A percentile compares a stretch with the other conserved stretches of the same genome.
Conservation (phyloP, 2,888 invertebrate genomes). For the Eulithis testata region DNA sequence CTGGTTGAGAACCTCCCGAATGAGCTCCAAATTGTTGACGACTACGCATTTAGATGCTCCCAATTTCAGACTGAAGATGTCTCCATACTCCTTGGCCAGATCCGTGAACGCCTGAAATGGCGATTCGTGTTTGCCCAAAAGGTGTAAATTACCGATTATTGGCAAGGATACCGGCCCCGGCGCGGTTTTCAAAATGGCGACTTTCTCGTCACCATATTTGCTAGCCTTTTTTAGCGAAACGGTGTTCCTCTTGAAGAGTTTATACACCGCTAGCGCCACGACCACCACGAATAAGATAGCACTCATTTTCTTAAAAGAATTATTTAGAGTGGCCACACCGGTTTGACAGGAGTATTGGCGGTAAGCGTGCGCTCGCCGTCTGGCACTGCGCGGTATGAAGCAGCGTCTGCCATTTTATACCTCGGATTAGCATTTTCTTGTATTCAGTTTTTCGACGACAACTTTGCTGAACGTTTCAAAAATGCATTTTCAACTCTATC, state of each 20-base stretch:
- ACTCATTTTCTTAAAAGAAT: conserved; percentile 75
- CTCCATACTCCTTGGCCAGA: conserved; percentile 88
- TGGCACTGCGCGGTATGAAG: conserved; percentile 48
- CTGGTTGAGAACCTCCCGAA: conserved; percentile 90
- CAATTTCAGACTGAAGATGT: conserved; percentile 88
- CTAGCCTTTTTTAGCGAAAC: conserved; percentile 52
- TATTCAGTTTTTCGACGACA: conserved; percentile 24
- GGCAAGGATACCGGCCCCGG: conserved; percentile 88
- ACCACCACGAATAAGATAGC: conserved; percentile 63
- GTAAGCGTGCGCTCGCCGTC: conserved; percentile 57
- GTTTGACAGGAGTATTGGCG: conserved; percentile 58
- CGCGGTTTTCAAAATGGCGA: conserved; percentile 67
- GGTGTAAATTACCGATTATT: conserved; percentile 88
- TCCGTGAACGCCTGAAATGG: conserved; percentile 90
- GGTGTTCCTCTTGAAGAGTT: conserved; percentile 59
- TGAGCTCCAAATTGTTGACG: conserved; percentile 89
- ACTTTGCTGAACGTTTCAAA: not conserved
- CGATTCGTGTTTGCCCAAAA: conserved; percentile 85
- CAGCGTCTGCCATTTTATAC: conserved; percentile 52
- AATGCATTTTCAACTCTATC: conserved; percentile 14
- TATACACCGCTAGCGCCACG: conserved; percentile 61
- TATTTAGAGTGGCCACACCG: conserved; percentile 69
- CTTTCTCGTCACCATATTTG: conserved; percentile 55
- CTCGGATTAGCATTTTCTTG: conserved; percentile 51
- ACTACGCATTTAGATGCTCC: conserved; percentile 89